Base-by-base conservation (phyloP, 2,797 vertebrate genomes). In the Mareca strepera region DNA sequence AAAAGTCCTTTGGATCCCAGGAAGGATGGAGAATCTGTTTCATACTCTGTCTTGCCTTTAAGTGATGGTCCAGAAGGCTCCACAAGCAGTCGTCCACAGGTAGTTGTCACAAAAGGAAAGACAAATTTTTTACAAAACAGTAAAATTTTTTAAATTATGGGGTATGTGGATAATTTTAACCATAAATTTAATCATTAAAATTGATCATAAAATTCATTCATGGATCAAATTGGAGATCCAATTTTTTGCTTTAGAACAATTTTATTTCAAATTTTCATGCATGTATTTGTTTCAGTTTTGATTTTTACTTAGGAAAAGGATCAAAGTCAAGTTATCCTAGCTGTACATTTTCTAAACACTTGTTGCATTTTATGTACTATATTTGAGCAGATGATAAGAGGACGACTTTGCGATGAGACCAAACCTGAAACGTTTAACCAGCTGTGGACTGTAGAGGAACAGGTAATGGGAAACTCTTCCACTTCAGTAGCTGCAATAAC, bases 341-440 rank as follows among this genome's bases (percentile, higher is more conserved):
- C 17, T 88, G 46, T 74, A n/a, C n/a, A 87, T 96, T 94, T 80
- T 95, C 92, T 97, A 70, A 97, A 70, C 64, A 58, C 5, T 2
- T 95, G 48, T 93, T 91, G 50, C 62, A 64, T 96, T 81, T 81
- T 94, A 12, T 86, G n/a, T 94, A 37, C 53, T 96, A 3, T 95
- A 12, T 96, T 96, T 93, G 94, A 95, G 85, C 98, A 99, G 98
- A 98, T 99, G 98, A 99, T 99, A 98, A 98, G 99, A 97, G 99
- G 99, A 55, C 98, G 99, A 88, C 97, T 99, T 89, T 99, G 98
- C 44, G 98, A 99, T 96, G 98, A 99, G 97, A 99, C 98, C 98
- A 99, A 99, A 98, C 98, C 99, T 23, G 99, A 99, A 98, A 99
- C 99, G 22, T 99, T 99, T 95, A 99, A 99, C 98, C 99, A 99